Percentiles rank a stretch among this genome's conserved stretches.
Conservation (phyloP, 2,797 vertebrate genomes). For the Salmo trutta region DNA sequence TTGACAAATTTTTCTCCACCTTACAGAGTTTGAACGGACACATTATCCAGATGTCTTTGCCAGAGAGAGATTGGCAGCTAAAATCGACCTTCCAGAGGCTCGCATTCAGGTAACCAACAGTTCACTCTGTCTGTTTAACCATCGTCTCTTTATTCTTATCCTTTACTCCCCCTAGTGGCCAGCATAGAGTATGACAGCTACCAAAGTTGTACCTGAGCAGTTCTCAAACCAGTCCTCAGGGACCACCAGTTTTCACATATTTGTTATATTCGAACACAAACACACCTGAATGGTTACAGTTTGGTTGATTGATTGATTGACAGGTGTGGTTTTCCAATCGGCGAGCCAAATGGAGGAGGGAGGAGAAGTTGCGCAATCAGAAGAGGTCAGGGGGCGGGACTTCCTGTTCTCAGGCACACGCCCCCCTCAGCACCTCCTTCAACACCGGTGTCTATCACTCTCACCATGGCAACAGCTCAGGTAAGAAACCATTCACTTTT, state of each 20-base stretch:
- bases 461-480: conserved; percentile 61
- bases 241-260: not conserved
- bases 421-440: conserved; percentile 57
- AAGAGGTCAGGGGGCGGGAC: conserved; percentile 62
- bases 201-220: not conserved
- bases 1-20: not conserved
- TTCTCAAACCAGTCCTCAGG: no score
- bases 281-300: not conserved
- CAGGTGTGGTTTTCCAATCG: conserved; percentile 80
- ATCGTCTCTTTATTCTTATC: not conserved
- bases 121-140: not conserved
- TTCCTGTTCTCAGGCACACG: conserved; percentile 57
- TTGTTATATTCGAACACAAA: not conserved
- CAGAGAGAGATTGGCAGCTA: conserved; percentile 73
- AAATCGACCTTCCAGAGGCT: conserved; percentile 77
- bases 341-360: conserved; percentile 76
- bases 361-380: conserved; percentile 76
- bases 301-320: conserved; percentile 32
- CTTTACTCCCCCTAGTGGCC: conserved; percentile 8
- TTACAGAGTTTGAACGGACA: conserved; percentile 75
- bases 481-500: conserved; percentile 33
- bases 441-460: conserved; percentile 66
- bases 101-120: conserved; percentile 70
- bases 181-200: not conserved
- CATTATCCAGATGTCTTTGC: conserved; percentile 79